Conservation (phyloP, 2,113 vertebrate species). For the Bostrychus sinensis region DNA sequence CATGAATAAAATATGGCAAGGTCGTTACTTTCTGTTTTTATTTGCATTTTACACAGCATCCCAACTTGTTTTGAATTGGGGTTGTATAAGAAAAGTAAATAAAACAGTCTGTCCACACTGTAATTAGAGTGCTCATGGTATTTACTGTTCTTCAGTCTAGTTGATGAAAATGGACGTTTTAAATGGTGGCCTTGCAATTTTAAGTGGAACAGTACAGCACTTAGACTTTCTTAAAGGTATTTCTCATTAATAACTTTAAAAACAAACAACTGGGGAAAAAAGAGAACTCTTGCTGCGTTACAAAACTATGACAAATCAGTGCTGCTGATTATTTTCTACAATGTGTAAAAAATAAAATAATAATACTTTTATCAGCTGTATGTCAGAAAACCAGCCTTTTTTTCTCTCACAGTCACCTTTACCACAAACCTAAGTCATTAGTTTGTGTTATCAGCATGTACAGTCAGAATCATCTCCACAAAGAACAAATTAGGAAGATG, state of each 20-base stretch:
- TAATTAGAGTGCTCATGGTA: conserved; percentile 22
- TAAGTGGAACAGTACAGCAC: background rate
- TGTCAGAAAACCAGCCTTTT: background rate
- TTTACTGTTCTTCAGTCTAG: conserved; percentile 1
- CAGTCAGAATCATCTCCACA: too few relatives aligned
- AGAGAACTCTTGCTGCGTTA: background rate
- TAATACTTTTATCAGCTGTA: background rate
- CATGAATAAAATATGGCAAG: too few relatives aligned
- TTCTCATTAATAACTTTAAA: conserved; percentile 9
- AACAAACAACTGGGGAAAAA: background rate
- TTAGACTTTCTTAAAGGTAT: background rate
- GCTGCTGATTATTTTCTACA: background rate
- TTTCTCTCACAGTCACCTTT: conserved; percentile 14
- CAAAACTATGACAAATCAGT: background rate
- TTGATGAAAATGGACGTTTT: conserved; percentile 29
- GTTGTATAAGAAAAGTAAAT: background rate
- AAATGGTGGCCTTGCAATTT: conserved; percentile 13
- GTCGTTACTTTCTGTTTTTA: too few relatives aligned
- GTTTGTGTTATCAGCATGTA: conserved; percentile 28
- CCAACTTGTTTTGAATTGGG: too few relatives aligned
- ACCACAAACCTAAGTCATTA: conserved; percentile 10
- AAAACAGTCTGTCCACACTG: background rate
- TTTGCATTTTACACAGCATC: too few relatives aligned
- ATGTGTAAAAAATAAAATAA: background rate
- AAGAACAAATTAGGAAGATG: conserved; percentile 27